Evolutionary conservation across 2,113 vertebrate species (phyloP).

Genomic region (Myanophis thanlyinensis): DNA sequence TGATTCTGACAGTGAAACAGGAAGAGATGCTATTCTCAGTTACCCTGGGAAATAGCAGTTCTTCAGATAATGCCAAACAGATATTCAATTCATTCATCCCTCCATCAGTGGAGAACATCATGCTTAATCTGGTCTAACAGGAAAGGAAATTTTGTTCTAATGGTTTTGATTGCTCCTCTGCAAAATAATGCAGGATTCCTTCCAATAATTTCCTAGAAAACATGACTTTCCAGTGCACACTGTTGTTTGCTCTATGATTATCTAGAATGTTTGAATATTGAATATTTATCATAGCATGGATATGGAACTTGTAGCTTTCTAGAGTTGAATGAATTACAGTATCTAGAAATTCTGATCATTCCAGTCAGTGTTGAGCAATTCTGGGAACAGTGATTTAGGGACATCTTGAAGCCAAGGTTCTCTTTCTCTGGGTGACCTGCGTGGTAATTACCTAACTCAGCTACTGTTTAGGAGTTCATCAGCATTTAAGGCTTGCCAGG

Average conservation of each 20-base stretch:
- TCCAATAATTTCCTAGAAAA: not conserved
- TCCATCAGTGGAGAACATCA: rapidly evolving
- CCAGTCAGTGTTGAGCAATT: not conserved
- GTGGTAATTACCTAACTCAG: not conserved
- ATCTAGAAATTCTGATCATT: not conserved
- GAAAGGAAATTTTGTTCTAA: not conserved
- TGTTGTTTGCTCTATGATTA: not conserved
- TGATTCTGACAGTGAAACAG: not conserved
- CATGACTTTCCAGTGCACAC: not conserved
- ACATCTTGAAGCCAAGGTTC: not conserved
- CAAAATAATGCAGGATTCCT: rapidly evolving
- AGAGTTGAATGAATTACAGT: not conserved
- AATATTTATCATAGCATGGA: not conserved
- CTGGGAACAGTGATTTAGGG: not conserved
- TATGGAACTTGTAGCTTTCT: not conserved
- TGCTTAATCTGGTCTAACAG: not conserved
- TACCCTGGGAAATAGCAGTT: conserved; percentile 40
- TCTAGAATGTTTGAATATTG: not conserved
- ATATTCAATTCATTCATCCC: not conserved
- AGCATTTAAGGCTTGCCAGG: not conserved
- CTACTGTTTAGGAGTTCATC: not conserved
- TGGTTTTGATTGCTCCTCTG: conserved; percentile 28
- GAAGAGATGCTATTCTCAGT: not conserved
- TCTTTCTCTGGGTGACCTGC: not conserved
- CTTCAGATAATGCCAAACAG: not conserved